Conservation (phyloP, 2,797 vertebrate species). For the Dendrocincla tyrannina region DNA sequence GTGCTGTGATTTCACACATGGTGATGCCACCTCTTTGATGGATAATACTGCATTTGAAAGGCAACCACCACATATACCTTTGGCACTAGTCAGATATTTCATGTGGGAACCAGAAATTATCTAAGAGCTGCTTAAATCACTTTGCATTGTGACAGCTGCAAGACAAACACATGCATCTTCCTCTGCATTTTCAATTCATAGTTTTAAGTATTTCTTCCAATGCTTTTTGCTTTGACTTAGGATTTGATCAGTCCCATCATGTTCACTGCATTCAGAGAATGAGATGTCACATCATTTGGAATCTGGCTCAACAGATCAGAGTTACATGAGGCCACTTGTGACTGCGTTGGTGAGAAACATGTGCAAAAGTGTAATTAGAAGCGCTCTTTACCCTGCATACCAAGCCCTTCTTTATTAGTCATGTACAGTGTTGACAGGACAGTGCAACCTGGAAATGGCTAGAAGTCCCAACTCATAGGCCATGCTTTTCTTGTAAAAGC, state of each 20-base stretch:
- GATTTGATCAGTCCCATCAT: not conserved
- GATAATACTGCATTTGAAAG: not conserved
- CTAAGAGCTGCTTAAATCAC: not conserved
- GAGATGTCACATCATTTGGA: not conserved
- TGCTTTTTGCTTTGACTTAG: not conserved
- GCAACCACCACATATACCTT: not conserved
- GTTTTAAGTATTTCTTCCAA: not conserved
- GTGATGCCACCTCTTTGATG: not conserved
- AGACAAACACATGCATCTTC: not conserved
- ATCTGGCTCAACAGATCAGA: not conserved
- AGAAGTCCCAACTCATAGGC: not conserved
- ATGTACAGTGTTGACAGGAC: not conserved
- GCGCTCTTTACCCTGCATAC: not conserved
- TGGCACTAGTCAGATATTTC: not conserved
- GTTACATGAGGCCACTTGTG: not conserved
- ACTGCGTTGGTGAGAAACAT: not conserved
- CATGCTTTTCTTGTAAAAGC: constrained; percentile 1
- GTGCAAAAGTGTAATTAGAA: constrained; percentile 28
- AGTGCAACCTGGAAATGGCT: not conserved
- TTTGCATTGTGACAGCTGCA: not conserved
- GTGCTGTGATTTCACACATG: not conserved
- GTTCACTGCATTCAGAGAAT: not conserved
- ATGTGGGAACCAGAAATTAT: not conserved
- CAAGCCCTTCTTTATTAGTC: constrained; percentile 44
- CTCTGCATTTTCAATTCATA: not conserved